Percentiles rank a stretch among this genome's conserved stretches.
Conservation (phyloP, 2,113 vertebrate genomes). For the Arizona elegans region DNA sequence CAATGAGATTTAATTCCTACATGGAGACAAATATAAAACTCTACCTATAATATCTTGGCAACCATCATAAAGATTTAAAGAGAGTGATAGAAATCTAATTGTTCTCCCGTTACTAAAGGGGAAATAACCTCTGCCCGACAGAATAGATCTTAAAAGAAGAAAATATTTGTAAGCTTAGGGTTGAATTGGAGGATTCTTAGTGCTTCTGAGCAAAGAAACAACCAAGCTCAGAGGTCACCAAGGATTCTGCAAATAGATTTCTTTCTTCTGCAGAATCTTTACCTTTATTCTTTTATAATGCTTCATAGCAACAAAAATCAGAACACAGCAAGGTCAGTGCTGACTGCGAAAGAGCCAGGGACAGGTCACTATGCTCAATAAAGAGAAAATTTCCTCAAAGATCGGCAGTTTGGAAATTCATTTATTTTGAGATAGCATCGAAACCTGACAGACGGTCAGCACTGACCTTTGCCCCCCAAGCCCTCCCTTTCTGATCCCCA, state of each 20-base stretch:
- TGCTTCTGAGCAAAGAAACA: not conserved
- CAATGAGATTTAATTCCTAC: not conserved
- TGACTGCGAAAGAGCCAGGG: no score
- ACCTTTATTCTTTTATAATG: not conserved
- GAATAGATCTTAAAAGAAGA: not conserved
- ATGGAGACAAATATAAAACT: not conserved
- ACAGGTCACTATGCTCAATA: no score
- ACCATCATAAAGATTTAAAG: not conserved
- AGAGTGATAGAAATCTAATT: not conserved
- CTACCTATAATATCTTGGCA: not conserved
- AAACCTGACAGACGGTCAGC: no score
- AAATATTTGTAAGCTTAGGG: not conserved
- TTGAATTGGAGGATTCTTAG: not conserved
- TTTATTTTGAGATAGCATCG: no score
- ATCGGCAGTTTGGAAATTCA: no score
- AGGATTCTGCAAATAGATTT: not conserved
- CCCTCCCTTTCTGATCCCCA: no score
- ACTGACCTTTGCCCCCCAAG: no score
- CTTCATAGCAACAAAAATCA: not conserved
- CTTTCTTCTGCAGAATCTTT: not conserved
- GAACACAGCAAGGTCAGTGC: no score
- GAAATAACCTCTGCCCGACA: not conserved
- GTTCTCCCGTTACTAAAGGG: not conserved
- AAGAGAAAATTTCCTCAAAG: no score
- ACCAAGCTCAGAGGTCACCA: not conserved